phyloP scores from a whole-genome alignment of 2,797 vertebrate genomes.

The Cynodonichthys magdalenae region DNA sequence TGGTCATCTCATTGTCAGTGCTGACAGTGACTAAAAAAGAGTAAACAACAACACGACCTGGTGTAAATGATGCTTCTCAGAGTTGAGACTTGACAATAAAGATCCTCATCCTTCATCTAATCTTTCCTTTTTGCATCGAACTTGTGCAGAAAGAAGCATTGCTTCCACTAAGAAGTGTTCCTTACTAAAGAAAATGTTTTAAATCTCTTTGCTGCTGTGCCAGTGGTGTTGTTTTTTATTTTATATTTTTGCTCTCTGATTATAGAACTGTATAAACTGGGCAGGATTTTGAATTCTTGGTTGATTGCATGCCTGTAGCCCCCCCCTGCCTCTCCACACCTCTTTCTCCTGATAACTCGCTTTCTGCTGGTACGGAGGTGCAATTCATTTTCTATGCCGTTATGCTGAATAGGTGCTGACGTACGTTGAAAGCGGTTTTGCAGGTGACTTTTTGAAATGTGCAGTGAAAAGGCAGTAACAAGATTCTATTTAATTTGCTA shows the following conservation, averaged over 20 bases:
- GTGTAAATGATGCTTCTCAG: constrained; percentile 28
- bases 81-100: constrained; percentile 46
- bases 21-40: constrained; percentile 36
- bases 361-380: constrained; percentile 52
- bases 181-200: constrained; percentile 74
- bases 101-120: constrained; percentile 40
- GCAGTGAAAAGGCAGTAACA: constrained; percentile 60
- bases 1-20: too few relatives aligned
- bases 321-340: constrained; percentile 61
- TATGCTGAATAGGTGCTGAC: constrained; percentile 78
- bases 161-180: constrained; percentile 57
- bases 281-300: constrained; percentile 75
- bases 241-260: constrained; percentile 64
- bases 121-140: constrained; percentile 58
- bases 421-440: constrained; percentile 65
- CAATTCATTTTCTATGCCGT: constrained; percentile 69
- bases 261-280: constrained; percentile 73
- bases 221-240: constrained; percentile 68
- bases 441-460: constrained; percentile 71
- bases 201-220: constrained; percentile 59
- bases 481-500: constrained; percentile 70
- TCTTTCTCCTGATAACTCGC: constrained; percentile 70
- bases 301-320: constrained; percentile 80
- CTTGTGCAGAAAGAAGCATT: constrained; percentile 68
- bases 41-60: constrained; percentile 24